Evolutionary conservation across 2,888 invertebrate genomes (phyloP).

Genomic region (Brenthis hecate): DNA sequence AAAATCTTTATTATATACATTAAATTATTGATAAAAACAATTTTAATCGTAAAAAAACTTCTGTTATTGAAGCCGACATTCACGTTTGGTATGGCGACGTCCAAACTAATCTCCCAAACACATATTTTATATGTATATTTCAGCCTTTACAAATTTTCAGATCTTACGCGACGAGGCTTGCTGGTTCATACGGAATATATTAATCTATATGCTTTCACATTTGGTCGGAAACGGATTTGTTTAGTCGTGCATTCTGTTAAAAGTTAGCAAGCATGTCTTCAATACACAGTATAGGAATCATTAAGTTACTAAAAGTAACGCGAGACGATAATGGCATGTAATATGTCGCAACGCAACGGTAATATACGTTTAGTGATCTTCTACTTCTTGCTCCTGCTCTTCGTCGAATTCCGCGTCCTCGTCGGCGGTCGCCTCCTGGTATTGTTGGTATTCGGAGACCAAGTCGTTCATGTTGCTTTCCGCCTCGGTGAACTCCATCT

Average conservation of each 20-base stretch:
- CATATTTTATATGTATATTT: slow-evolving; percentile 48
- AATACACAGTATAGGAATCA: slow-evolving; percentile 71
- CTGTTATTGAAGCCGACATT: slow-evolving; percentile 75
- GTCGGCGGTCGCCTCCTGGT: slow-evolving; percentile 93
- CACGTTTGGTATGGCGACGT: slow-evolving; percentile 54
- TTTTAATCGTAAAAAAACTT: slow-evolving; percentile 68
- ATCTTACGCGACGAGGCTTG: slow-evolving; percentile 65
- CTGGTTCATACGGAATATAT: slow-evolving; percentile 68
- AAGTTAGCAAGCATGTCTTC: slow-evolving; percentile 77
- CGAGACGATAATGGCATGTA: slow-evolving; percentile 72
- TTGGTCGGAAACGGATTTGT: slow-evolving; percentile 62
- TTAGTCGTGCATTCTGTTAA: slow-evolving; percentile 78
- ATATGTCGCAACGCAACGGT: slow-evolving; percentile 49
- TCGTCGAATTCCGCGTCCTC: slow-evolving; percentile 92
- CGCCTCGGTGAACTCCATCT: slow-evolving; percentile 97
- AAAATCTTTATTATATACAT: slow-evolving; percentile 80
- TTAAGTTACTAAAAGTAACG: slow-evolving; percentile 76
- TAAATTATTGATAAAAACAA: slow-evolving; percentile 76
- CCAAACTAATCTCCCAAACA: slow-evolving; percentile 41
- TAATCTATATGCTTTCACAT: slow-evolving; percentile 61
- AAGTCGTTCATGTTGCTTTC: slow-evolving; percentile 97
- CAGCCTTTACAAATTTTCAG: slow-evolving; percentile 72
- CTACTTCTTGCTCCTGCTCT: slow-evolving; percentile 87
- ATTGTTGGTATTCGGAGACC: slow-evolving; percentile 96
- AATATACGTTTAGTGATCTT: slow-evolving; percentile 70